phyloP scores from a whole-genome alignment of 2,888 invertebrate genomes.

The Cheilosia scutellata region DNA sequence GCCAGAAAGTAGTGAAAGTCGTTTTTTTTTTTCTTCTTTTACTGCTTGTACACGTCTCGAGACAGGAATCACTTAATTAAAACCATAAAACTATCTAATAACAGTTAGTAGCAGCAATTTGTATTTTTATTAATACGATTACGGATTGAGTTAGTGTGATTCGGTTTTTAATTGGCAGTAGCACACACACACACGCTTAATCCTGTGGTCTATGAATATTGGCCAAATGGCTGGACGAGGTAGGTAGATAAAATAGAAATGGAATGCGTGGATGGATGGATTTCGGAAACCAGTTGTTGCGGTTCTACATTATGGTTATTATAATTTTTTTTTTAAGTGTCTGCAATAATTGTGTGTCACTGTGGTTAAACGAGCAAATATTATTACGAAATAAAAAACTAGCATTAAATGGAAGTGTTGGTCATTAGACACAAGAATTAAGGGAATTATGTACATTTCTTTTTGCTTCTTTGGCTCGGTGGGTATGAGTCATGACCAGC shows the following conservation, averaged over 20 bases:
- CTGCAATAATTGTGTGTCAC: constrained; percentile 45
- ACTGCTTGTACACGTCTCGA: constrained; percentile 5
- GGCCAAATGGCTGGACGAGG: neutral
- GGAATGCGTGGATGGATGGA: neutral
- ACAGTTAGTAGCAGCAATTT: constrained; percentile 70
- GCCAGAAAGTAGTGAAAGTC: constrained; percentile 65
- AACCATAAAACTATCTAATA: constrained; percentile 73
- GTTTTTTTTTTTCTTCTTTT: neutral
- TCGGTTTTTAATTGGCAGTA: constrained; percentile 52
- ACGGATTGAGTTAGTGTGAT: constrained; percentile 47
- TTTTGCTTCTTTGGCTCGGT: neutral
- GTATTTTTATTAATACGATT: constrained; percentile 70
- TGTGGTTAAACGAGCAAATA: constrained; percentile 18
- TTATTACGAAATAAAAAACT: constrained; percentile 33
- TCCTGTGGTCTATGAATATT: constrained; percentile 45
- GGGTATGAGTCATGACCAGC: neutral
- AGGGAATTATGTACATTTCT: constrained; percentile 16
- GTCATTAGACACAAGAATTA: constrained; percentile 32
- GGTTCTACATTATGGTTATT: neutral
- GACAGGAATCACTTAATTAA: constrained; percentile 69
- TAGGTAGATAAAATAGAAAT: neutral
- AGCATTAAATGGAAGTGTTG: constrained; percentile 5
- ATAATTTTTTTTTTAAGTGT: constrained; percentile 17
- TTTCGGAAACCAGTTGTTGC: constrained; percentile 36
- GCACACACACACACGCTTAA: neutral